Evolutionary conservation across 2,888 invertebrate genomes (phyloP).

Genomic region (Andricus quercusramuli): DNA sequence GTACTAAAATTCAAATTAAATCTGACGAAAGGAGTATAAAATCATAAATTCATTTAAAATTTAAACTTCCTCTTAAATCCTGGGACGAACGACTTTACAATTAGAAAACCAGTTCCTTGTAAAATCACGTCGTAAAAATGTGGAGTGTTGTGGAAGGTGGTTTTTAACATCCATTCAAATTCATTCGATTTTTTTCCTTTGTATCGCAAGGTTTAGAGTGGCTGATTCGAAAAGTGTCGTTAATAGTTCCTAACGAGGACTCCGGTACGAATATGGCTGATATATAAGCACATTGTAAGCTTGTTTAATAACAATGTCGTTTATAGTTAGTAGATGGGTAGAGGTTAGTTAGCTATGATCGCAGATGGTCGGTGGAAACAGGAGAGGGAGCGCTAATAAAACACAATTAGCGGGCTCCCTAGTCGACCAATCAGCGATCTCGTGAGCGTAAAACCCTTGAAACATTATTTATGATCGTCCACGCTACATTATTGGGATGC

Average conservation of each 20-base stretch:
- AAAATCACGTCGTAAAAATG: conserved; percentile 24
- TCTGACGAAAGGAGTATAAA: conserved; percentile 6
- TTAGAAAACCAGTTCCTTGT: conserved; percentile 38
- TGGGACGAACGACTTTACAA: conserved; percentile 24
- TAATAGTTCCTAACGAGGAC: conserved; percentile 58
- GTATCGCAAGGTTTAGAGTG: conserved; percentile 9
- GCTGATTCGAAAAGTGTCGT: conserved; percentile 18
- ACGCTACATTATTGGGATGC: conserved; percentile 59
- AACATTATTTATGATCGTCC: conserved; percentile 70
- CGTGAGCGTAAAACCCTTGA: conserved; percentile 69
- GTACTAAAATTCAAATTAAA: conserved; percentile 8
- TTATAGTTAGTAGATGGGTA: conserved; percentile 66
- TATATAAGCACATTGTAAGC: conserved; percentile 57
- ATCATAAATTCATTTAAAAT: conserved; percentile 26
- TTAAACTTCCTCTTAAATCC: conserved; percentile 28
- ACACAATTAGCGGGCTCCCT: conserved; percentile 74
- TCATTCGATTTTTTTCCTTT: conserved; percentile 6
- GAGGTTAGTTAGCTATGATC: conserved; percentile 68
- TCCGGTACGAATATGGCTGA: conserved; percentile 46
- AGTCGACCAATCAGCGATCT: conserved; percentile 70
- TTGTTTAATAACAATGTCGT: conserved; percentile 73
- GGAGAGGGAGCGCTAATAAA: conserved; percentile 72
- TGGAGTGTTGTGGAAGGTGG: conserved; percentile 22
- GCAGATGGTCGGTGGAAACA: conserved; percentile 58
- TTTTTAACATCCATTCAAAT: conserved; percentile 32